A percentile compares a stretch with the other conserved stretches of the same genome.
These are phyloP conservation scores for Corythoichthys haematopterus DNA, from an alignment of 2,113 vertebrate genomes.

Conservation along the genomic window DNA sequence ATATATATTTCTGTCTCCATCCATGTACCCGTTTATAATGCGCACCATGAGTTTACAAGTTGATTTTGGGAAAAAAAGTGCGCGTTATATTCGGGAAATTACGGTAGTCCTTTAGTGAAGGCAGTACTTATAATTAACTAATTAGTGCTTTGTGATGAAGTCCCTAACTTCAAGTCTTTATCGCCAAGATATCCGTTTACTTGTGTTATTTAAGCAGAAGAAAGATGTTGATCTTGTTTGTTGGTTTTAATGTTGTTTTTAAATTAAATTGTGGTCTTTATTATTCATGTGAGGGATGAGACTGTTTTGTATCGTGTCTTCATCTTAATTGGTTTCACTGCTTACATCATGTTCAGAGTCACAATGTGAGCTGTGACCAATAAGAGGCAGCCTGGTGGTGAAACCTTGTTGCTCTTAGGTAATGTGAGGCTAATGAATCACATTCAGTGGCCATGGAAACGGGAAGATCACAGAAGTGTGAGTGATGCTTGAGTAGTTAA, in stretches of 20 bases:
- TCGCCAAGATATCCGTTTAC: too few relatives aligned
- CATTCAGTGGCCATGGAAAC: background rate
- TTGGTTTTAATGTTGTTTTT: background rate
- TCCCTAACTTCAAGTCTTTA: too few relatives aligned
- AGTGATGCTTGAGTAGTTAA: too few relatives aligned
- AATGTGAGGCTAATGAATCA: background rate
- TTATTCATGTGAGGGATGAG: background rate
- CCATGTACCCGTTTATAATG: too few relatives aligned
- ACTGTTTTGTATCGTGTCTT: background rate
- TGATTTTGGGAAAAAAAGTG: too few relatives aligned
- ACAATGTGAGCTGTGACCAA: background rate
- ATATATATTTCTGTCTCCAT: too few relatives aligned
- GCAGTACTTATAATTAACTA: background rate
- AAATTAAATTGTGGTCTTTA: background rate
- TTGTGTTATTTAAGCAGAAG: background rate
- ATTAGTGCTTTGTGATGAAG: too few relatives aligned
- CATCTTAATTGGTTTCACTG: background rate
- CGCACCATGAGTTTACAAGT: too few relatives aligned
- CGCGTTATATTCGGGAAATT: too few relatives aligned
- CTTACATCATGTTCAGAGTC: background rate
- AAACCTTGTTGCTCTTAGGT: background rate
- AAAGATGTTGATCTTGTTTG: background rate
- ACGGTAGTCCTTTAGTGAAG: background rate
- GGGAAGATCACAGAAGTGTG: too few relatives aligned
- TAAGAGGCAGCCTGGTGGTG: background rate